phyloP scores from a whole-genome alignment of 2,888 invertebrate genomes.

The Lymantria dispar region DNA sequence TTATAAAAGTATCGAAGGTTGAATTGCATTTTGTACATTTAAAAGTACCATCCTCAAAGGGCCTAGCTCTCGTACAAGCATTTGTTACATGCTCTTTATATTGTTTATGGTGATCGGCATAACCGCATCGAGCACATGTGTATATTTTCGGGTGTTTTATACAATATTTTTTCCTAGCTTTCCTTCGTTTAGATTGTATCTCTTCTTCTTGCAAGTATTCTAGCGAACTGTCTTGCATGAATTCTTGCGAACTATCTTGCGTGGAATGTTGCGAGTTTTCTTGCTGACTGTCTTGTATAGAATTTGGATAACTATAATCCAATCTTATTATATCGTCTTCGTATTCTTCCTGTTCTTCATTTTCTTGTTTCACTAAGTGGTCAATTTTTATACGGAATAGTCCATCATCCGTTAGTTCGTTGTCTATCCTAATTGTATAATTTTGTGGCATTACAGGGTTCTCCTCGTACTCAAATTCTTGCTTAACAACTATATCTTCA shows the following conservation, averaged over 20 bases:
- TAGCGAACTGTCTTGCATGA: not conserved
- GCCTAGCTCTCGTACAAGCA: not conserved
- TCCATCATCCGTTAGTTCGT: not conserved
- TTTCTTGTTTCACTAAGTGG: constrained; percentile 9
- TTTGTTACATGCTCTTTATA: constrained; percentile 18
- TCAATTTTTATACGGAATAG: constrained; percentile 2
- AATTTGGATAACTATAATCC: not conserved
- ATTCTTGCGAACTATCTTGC: not conserved
- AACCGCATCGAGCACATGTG: constrained; percentile 28
- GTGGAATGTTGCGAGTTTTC: no score
- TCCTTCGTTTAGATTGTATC: not conserved
- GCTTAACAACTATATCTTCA: not conserved
- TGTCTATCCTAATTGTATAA: not conserved
- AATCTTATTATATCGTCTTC: constrained; percentile 24
- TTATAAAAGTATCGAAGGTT: constrained; percentile 8
- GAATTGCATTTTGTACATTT: constrained; percentile 35
- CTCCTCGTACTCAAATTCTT: not conserved
- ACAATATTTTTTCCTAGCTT: not conserved
- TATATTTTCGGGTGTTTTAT: constrained; percentile 13
- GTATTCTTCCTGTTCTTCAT: constrained; percentile 8
- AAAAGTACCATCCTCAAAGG: not conserved
- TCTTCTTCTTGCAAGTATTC: not conserved
- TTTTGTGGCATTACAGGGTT: not conserved
- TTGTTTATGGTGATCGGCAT: constrained; percentile 9
- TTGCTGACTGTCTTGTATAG: constrained; percentile 4